phyloP scores from a whole-genome alignment of 2,113 vertebrate genomes.

The Pithys albifrons region DNA sequence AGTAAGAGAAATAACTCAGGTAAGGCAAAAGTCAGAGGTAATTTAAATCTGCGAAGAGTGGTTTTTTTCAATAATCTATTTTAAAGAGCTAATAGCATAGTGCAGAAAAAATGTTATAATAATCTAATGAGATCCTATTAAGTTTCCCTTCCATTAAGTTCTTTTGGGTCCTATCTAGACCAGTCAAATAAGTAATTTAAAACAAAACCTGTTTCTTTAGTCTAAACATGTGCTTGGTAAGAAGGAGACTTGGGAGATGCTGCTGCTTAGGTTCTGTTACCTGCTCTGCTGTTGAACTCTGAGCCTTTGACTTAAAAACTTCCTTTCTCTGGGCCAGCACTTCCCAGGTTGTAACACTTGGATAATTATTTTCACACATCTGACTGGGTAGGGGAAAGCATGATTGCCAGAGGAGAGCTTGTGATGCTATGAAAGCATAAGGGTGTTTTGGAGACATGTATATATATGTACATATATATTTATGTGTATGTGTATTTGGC shows the following conservation, averaged over 20 bases:
- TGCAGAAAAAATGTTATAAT: slow-evolving; percentile 63
- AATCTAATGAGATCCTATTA: slow-evolving; percentile 66
- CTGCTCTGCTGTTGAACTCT: neutral
- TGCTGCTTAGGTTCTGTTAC: neutral
- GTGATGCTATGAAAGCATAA: neutral
- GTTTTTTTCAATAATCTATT: slow-evolving; percentile 57
- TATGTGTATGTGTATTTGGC: neutral
- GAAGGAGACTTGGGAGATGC: neutral
- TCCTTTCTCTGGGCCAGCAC: neutral
- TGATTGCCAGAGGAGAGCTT: neutral
- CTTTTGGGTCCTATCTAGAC: slow-evolving; percentile 59
- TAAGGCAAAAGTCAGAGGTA: slow-evolving; percentile 46
- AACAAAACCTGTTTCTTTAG: slow-evolving; percentile 33
- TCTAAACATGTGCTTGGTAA: slow-evolving; percentile 32
- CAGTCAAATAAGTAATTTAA: slow-evolving; percentile 59
- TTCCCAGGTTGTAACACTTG: neutral
- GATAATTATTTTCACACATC: neutral
- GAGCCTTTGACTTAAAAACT: neutral
- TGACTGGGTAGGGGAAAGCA: neutral
- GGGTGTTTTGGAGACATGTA: neutral
- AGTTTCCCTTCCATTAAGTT: slow-evolving; percentile 58
- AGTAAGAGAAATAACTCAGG: slow-evolving; percentile 38
- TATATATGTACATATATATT: neutral
- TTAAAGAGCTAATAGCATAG: slow-evolving; percentile 55
- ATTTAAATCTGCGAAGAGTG: slow-evolving; percentile 52